Evolutionary conservation across 2,797 vertebrate species (phyloP), one percentile per base, ranked within the genome.

Genomic region (Zenarchopterus dispar): DNA sequence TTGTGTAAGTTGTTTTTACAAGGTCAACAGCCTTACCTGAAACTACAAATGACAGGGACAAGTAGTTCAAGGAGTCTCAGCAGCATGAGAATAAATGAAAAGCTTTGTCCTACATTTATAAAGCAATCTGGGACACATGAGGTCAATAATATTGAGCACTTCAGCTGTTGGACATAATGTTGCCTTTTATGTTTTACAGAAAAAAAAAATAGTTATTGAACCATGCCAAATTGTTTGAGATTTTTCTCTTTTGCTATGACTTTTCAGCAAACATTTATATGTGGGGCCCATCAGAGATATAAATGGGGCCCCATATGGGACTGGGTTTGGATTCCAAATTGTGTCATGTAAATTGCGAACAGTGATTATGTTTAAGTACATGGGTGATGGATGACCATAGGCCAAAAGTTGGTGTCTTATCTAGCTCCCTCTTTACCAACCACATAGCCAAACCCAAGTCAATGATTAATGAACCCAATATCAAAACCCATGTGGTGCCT

Each of bases 61-160:
- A 82, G 75, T 78, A 75, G 78, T 86, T 88, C 82, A 91, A 88
- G 82, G 85, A 84, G 79, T 87, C 67, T 65, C 23, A 21, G 54
- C 41, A 8, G 64, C 48, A 44, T 67, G 64, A 62, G 78, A 88
- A 90, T 79, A 87, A 89, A 88, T 71, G 67, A 86, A 79, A 80
- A 84, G 64, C 63, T 71, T 75, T 6, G 80, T 84, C 76, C 88
- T 79, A 83, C 67, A 91, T 91, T 86, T 75, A 60, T 59, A 67
- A 60, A 64, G 56, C 70, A 67, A 39, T 72, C 56, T 22, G 82
- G 73, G 82, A 85, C 65, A 49, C 42, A 67, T 47, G n/a, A 66
- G 81, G 86, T 87, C 85, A 81, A 72, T 75, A 73, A 76, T 61
- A 80, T 67, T 13, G 64, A 75, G 59, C 26, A 24, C 45, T 8